Percentiles rank a stretch among this genome's conserved stretches.
phyloP scores from a whole-genome alignment of 2,113 vertebrate species.

The Elaphurus davidianus region DNA sequence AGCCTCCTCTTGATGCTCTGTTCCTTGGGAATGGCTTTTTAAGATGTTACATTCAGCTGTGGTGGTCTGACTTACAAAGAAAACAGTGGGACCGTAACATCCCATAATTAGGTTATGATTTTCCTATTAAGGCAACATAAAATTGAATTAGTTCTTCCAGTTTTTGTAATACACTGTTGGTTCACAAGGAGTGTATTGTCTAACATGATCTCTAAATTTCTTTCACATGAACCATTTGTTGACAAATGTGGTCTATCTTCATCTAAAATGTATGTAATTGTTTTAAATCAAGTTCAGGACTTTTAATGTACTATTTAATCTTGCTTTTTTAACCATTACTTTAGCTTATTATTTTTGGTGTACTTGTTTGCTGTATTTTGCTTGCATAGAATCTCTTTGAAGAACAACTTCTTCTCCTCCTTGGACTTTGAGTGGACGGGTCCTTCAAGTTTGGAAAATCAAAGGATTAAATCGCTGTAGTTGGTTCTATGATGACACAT shows the following conservation, averaged over 20 bases:
- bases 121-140: constrained; percentile 46
- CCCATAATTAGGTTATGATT: constrained; percentile 35
- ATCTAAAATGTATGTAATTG: constrained; percentile 64
- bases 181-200: constrained; percentile 39
- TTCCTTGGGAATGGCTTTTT: neutral
- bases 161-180: constrained; percentile 47
- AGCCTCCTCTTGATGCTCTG: neutral
- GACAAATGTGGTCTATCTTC: constrained; percentile 29
- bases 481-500: neutral
- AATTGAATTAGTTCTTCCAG: constrained; percentile 51
- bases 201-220: constrained; percentile 43
- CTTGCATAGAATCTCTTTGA: neutral
- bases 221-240: constrained; percentile 42
- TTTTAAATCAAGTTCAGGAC: constrained; percentile 57
- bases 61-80: neutral
- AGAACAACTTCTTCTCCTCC: neutral
- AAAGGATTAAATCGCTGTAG: neutral
- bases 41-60: neutral
- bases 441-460: neutral
- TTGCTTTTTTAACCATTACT: neutral
- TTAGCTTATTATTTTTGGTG: neutral
- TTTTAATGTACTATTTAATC: constrained; percentile 23
- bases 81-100: constrained; percentile 17
- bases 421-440: neutral
- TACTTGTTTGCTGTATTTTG: constrained; percentile 1